Evolutionary conservation across 2,888 invertebrate species (phyloP), one percentile per base, ranked within the genome.

Genomic region (Andrena minutula): DNA sequence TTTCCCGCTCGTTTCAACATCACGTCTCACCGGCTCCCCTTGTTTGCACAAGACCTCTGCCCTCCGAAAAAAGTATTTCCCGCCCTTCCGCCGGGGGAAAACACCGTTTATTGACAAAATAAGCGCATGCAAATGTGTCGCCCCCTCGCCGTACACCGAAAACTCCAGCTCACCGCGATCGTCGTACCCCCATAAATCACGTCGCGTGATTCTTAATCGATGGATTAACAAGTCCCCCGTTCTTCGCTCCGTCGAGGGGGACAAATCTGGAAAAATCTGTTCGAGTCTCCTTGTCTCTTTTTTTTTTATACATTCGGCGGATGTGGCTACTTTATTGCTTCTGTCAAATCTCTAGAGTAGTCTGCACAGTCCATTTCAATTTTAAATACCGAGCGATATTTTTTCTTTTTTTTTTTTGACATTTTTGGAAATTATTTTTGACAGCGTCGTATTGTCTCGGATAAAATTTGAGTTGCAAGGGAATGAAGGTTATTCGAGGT

Each of bases 61-160:
- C 8, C 20, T 2, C n/a, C 20, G 56, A 56, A 56, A 56, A 58
- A 20, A 28, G 53, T 63, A 49, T 63, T 78, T 68, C 53, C 8
- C 8, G 16, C 41, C 20, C 28, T 3, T 35, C 16, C n/a, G 12
- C 1, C 7, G 26, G 23, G 16, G 41, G 6, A 60, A 70, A 77
- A 70, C 23, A 70, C 7, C 4, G 32, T 68, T 49, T 82, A 82
- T 81, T 82, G 81, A 82, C 65, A 75, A 71, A 82, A 75, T 75
- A 82, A 81, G 68, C 82, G 64, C 56, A 82, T 82, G 82, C 82
- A 82, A 82, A 81, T 75, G 51, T 51, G 65, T 49, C 41, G 41
- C 32, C 47, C 51, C 49, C 75, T 75, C 58, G 61, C 26, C 65
- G 41, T 16, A 41, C 12, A 41, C 12, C 20, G 53, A 66, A 70